Conservation (phyloP, 1,140 invertebrate genomes). For the Acromyrmex heyeri region DNA sequence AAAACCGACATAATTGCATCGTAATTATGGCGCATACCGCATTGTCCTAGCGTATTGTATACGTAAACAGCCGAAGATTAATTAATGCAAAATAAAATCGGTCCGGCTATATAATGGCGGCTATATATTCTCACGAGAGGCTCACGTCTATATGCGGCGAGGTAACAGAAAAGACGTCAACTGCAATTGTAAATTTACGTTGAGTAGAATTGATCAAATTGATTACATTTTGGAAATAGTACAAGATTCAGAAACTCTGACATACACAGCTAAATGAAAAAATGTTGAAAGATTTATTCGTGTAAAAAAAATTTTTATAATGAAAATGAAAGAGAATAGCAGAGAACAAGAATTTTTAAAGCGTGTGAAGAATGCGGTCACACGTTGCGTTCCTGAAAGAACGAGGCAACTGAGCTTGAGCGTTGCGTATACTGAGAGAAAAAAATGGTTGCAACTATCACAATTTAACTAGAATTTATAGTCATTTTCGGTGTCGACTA, state of each 20-base stretch:
- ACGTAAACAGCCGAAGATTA: constrained; percentile 52
- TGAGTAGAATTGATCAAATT: background rate
- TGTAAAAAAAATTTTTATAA: no score
- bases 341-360: background rate
- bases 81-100: constrained; percentile 56
- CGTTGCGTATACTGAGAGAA: background rate
- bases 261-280: background rate
- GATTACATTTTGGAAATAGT: background rate
- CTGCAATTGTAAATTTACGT: background rate
- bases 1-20: constrained; percentile 51
- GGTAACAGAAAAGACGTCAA: background rate
- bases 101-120: background rate
- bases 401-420: constrained; percentile 48
- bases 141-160: background rate
- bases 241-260: background rate
- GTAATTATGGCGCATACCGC: constrained; percentile 53
- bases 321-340: background rate
- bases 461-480: no score
- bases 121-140: background rate
- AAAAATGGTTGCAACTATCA: no score
- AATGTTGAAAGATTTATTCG: background rate
- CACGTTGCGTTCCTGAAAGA: background rate
- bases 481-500: no score
- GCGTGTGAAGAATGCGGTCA: background rate
- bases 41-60: constrained; percentile 52